Evolutionary conservation across 2,888 invertebrate genomes (phyloP), one percentile per base, ranked within the genome.

Genomic region (Parnassius smintheus): DNA sequence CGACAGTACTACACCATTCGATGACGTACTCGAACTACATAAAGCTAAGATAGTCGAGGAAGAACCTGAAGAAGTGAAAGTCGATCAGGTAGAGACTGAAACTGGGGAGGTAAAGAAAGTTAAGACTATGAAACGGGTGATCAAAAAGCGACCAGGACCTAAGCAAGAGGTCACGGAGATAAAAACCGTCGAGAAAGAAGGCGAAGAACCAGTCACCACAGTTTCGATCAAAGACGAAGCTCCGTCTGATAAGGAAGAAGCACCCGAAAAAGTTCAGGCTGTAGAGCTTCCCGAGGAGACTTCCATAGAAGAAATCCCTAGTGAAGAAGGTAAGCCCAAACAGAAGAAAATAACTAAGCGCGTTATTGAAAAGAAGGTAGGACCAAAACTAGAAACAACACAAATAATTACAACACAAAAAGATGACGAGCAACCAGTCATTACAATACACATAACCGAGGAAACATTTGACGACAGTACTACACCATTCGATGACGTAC

Each of bases 351-450:
- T 50, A 10, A 60, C 61, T 1, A 62, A 65, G 22, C 63, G 58
- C 18, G 53, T 79, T 62, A 68, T 75, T 62, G 72, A 72, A 72
- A 89, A 82, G 68, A 77, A 75, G 54, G 77, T 77, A 64, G 82
- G 80, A 48, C 80, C 72, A 2, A 73, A 67, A 45, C 49, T 68
- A 2, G 68, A 70, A 65, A 70, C 71, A 0, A 74, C 71, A 56
- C 46, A 56, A 9, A 57, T 12, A 35, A 48, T 8, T 58, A 71
- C 61, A 67, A 68, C 35, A 48, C 69, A 68, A 70, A 68, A 88
- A 81, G 74, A 90, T 75, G 76, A 88, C 76, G 86, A 87, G 61
- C 45, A 75, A 52, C 74, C 81, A 12, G 64, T 80, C 44, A 73
- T 76, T 44, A 70, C 75, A 42, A 58, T 66, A 51, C 66, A 68